Base-by-base conservation (phyloP, 2,888 invertebrate species). In the Brachylomia viminalis region DNA sequence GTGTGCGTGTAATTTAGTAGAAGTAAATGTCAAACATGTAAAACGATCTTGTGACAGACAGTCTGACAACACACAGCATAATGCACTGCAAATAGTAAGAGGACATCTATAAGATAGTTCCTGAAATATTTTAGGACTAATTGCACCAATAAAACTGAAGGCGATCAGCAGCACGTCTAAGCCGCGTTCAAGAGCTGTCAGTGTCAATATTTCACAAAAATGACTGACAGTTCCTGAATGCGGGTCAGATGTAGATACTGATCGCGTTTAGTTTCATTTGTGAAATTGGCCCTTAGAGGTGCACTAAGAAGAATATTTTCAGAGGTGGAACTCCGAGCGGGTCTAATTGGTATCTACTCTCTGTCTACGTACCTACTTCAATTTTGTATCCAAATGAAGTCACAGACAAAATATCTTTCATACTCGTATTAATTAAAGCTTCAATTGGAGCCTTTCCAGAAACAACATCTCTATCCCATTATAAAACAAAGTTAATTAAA, bases 401-500 rank as follows among this genome's bases (percentile, higher is more conserved):
- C 13, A 33, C 33, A 2, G 7, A 1, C 13, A n/a, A 62, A 38
- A n/a, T 4, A 38, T 15, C 23, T 15, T n/a, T 38, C 42, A 42
- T 42, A 38, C 42, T 10, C 13, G 15, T 17, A 61, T 11, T 33
- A 45, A 52, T 52, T n/a, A 52, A 33, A 33, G 45, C 15, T 17
- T 11, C 4, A n/a, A 61, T n/a, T 74, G 42, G 42, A 10, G 42
- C 23, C 17, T 52, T 7, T 58, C 20, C n/a, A 20, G 1, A 59
- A 75, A 5, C 13, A 17, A 68, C 56, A 30, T 49, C 6, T 49
- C 49, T 20, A 0, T 49, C 27, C 27, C 15, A 47, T 45, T 38
- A 68, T 33, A 15, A 68, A 38, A 23, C 33, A 59, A 49, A 38
- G 33, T n/a, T 13, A 61, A 71, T 73, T 23, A 66, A 49, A 61